Evolutionary conservation across 2,113 vertebrate species (phyloP), one percentile per base, ranked within the genome.

Genomic region (Myiozetetes cayanensis): DNA sequence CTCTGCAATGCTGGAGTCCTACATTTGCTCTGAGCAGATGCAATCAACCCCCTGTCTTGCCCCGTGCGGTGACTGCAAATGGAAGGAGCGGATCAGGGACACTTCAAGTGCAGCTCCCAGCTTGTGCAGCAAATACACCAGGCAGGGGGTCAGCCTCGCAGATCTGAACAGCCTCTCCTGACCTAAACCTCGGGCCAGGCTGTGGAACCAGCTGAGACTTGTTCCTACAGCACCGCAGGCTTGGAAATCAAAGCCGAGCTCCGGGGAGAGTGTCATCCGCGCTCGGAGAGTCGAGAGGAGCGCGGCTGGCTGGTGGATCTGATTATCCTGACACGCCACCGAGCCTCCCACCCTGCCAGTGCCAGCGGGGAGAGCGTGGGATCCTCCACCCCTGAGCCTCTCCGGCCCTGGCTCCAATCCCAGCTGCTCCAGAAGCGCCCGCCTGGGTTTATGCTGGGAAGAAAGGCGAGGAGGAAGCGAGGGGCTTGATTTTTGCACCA

Each of bases 241-340:
- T 49, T 25, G 76, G 53, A 63, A 96, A 80, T 76, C 78, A 89
- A 66, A 89, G 39, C 74, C 14, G 66, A 90, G 66, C 83, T 78
- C 33, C 30, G 3, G 35, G 35, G 46, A 35, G 58, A 75, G 28
- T 22, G 19, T 1, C 3, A 37, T 43, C 81, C 82, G 71, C 2
- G 2, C 39, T 92, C 2, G 0, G 59, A 77, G 61, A 77, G 71
- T 22, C 12, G 4, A 49, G 76, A 68, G 81, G 72, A 92, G 56
- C 49, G n/a, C 4, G 16, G n/a, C 35, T 47, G 19, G 83, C 63
- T 39, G 67, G 59, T 81, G 70, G 78, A 33, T 78, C 77, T 92
- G 91, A 96, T 92, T 55, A 91, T 61, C 47, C 43, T 25, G 33
- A 52, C 81, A 23, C 0, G 3, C 35, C 2, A 6, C 66, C 1